Conservation (phyloP, 2,888 invertebrate species). For the Eurytoma adleriae region DNA sequence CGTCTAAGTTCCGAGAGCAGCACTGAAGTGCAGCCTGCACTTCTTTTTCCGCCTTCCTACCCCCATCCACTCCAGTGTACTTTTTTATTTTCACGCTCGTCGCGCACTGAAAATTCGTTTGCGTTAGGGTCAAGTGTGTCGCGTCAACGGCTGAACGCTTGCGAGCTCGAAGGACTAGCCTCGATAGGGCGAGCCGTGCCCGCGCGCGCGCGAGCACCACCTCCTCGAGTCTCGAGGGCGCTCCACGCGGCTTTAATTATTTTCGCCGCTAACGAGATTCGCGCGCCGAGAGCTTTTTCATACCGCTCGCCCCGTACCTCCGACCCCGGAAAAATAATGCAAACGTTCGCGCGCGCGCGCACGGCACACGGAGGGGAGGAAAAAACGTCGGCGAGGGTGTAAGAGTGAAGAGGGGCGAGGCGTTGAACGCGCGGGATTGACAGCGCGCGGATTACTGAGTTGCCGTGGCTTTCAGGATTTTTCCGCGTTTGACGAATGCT, state of each 20-base stretch:
- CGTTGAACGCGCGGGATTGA: too few relatives aligned
- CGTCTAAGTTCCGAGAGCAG: too few relatives aligned
- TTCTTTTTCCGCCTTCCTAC: not conserved
- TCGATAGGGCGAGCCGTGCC: not conserved
- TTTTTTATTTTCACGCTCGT: constrained; percentile 42
- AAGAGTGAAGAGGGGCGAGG: not conserved
- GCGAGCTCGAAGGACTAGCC: constrained; percentile 24
- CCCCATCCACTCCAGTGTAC: too few relatives aligned
- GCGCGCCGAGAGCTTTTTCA: constrained; percentile 1
- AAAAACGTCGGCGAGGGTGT: not conserved
- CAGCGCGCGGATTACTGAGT: too few relatives aligned
- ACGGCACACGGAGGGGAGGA: not conserved
- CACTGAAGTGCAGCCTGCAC: not conserved
- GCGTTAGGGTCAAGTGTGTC: constrained; percentile 44
- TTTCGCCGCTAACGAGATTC: constrained; percentile 58
- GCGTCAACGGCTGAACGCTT: constrained; percentile 31
- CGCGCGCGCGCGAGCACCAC: not conserved
- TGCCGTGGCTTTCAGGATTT: too few relatives aligned
- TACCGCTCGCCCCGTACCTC: not conserved
- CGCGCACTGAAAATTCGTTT: constrained; percentile 39
- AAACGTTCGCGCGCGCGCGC: too few relatives aligned
- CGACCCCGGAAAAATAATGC: constrained; percentile 24
- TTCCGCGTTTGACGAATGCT: too few relatives aligned
- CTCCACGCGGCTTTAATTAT: constrained; percentile 56
- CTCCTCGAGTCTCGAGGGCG: constrained; percentile 50